Conservation (phyloP, 2,113 vertebrate species). For the Leptobrachium ailaonicum region DNA sequence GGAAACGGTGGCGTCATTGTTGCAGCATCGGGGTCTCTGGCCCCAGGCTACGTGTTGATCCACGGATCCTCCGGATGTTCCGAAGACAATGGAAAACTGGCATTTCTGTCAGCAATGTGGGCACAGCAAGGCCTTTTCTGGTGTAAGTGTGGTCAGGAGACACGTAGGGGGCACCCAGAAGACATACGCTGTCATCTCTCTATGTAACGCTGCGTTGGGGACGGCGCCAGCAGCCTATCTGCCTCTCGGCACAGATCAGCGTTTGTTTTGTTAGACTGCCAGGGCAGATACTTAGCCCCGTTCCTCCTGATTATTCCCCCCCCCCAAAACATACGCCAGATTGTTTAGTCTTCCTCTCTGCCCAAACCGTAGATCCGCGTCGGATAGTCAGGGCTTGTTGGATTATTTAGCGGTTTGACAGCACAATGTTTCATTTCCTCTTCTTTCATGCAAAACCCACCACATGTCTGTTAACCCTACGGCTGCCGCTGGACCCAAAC, state of each 20-base stretch:
- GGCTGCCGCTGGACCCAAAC: too few relatives aligned
- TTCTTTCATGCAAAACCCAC: constrained; percentile 44
- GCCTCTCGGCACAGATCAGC: constrained; percentile 47
- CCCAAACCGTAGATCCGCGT: constrained; percentile 40
- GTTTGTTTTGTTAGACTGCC: constrained; percentile 16
- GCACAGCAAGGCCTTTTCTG: constrained; percentile 52
- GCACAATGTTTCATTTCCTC: constrained; percentile 61
- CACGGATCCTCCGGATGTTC: constrained; percentile 16
- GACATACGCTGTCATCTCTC: constrained; percentile 27
- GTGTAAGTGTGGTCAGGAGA: constrained; percentile 40
- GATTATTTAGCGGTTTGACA: constrained; percentile 52
- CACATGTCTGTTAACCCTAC: too few relatives aligned
- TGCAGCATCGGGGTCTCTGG: neutral
- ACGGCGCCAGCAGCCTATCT: constrained; percentile 52
- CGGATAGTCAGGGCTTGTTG: constrained; percentile 59
- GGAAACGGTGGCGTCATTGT: too few relatives aligned
- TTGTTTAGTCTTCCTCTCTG: constrained; percentile 66
- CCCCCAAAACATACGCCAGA: constrained; percentile 64
- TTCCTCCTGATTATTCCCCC: constrained; percentile 64
- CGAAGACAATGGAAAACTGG: constrained; percentile 51
- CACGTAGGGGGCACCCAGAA: constrained; percentile 52
- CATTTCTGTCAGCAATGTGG: constrained; percentile 51
- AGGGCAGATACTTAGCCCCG: constrained; percentile 40
- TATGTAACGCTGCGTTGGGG: constrained; percentile 39
- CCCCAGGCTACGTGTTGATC: constrained; percentile 16